Percentiles rank a stretch among this genome's conserved stretches.
These are phyloP conservation scores for Aphelocoma californica DNA, from an alignment of 2,797 vertebrate genomes.

Conservation along the genomic window DNA sequence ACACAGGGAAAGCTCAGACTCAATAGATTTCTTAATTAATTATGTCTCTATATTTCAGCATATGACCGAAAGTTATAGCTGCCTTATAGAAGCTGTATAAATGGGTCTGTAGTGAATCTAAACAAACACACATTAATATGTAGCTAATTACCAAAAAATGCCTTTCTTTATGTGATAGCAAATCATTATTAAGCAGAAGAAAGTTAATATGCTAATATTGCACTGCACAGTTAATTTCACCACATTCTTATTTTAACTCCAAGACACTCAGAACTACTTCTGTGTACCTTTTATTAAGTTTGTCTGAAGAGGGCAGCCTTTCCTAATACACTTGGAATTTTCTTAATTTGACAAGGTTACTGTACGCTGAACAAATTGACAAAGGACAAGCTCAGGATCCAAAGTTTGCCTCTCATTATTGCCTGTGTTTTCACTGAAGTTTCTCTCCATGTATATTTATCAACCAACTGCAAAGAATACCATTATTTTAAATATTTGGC, in stretches of 20 bases:
- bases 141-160: not conserved
- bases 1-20: conserved; percentile 40
- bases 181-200: not conserved
- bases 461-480: not conserved
- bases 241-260: not conserved
- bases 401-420: not conserved
- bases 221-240: not conserved
- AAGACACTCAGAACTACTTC: not conserved
- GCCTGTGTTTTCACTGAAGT: not conserved
- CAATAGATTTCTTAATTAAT: conserved; percentile 61
- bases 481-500: not conserved
- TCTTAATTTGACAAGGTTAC: conserved; percentile 30
- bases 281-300: conserved; percentile 29
- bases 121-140: not conserved
- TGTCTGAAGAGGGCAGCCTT: conserved; percentile 81
- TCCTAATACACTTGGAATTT: conserved; percentile 65
- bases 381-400: not conserved
- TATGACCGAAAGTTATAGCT: not conserved
- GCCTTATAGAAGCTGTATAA: not conserved
- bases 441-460: not conserved
- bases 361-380: not conserved
- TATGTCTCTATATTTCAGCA: conserved; percentile 32
- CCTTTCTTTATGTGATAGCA: not conserved
- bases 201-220: not conserved
- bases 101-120: not conserved